Percentiles rank a stretch among this genome's conserved stretches.
phyloP scores from a whole-genome alignment of 2,888 invertebrate species.

The Kryphioiulus occultus region DNA sequence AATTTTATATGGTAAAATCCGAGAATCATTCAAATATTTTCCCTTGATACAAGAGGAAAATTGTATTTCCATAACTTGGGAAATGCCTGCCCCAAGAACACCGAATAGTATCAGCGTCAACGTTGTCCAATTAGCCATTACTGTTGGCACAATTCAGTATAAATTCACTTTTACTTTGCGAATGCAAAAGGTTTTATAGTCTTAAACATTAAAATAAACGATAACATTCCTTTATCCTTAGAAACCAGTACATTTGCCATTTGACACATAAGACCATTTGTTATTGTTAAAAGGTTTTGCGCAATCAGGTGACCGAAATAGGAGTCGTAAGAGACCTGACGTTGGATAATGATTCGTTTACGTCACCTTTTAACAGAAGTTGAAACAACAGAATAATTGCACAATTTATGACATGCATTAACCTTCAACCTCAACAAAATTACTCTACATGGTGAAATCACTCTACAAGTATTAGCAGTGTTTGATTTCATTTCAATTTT shows the following conservation, averaged over 20 bases:
- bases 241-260: neutral
- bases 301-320: neutral
- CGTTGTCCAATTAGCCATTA: neutral
- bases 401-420: conserved; percentile 5
- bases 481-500: too few species aligned
- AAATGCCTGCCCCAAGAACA: neutral
- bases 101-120: neutral
- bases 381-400: neutral
- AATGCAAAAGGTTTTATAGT: neutral
- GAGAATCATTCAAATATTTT: neutral
- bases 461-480: too few species aligned
- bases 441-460: neutral
- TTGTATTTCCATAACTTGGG: neutral
- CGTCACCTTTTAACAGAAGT: neutral
- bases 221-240: neutral
- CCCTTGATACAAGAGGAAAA: neutral
- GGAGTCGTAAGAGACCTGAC: neutral
- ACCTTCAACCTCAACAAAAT: neutral
- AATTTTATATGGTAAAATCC: neutral
- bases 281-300: neutral
- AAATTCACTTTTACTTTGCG: neutral
- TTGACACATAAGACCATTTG: neutral
- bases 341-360: neutral
- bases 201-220: neutral
- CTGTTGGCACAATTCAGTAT: neutral